Evolutionary conservation across 2,113 vertebrate species (phyloP).

Genomic region (Limnothrissa miodon): DNA sequence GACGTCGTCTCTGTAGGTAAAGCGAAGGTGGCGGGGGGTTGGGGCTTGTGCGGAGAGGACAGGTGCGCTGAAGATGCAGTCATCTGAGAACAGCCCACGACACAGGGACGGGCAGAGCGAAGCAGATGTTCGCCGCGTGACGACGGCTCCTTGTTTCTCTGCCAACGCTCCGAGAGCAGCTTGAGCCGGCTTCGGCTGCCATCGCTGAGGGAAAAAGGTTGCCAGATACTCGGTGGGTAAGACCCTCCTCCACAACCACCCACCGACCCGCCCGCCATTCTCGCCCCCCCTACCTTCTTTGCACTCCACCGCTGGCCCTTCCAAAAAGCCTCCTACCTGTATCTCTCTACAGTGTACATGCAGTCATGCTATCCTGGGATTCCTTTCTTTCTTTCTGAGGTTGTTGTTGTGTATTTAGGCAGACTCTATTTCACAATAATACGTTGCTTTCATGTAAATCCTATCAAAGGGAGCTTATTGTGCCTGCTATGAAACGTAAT

Average conservation of each 20-base stretch:
- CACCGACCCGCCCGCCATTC: no score
- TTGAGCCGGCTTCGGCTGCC: background rate
- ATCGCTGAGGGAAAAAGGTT: background rate
- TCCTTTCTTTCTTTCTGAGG: background rate
- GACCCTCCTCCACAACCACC: background rate
- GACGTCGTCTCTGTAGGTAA: background rate
- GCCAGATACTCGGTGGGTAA: background rate
- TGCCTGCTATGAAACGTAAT: background rate
- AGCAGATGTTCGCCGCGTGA: conserved; percentile 1
- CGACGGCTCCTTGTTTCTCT: background rate
- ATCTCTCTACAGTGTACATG: background rate
- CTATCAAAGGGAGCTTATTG: background rate
- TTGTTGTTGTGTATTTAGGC: background rate
- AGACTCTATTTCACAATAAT: background rate
- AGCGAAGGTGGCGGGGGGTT: background rate
- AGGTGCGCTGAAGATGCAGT: conserved; percentile 1
- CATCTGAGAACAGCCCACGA: background rate
- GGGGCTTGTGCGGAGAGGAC: conserved; percentile 1
- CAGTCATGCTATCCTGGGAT: background rate
- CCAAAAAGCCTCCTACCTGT: no score
- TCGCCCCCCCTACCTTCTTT: background rate
- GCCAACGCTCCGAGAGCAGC: background rate
- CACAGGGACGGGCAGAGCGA: background rate
- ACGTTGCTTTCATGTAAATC: conserved; percentile 4
- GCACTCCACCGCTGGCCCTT: background rate